Base-by-base conservation (phyloP, 1,140 invertebrate species). In the Phymastichus coffea region DNA sequence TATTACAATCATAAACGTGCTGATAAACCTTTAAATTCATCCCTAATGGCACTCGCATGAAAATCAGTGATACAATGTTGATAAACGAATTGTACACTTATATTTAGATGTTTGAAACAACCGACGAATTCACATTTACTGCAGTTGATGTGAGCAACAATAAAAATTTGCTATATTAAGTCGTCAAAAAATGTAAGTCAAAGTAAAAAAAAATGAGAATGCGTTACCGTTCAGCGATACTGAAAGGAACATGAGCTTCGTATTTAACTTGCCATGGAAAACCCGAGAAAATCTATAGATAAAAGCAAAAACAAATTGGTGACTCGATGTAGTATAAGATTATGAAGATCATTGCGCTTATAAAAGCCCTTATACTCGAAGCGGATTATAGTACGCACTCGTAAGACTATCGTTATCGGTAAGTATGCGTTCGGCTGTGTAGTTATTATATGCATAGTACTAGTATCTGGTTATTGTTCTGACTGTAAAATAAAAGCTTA, bases 31-130 rank as follows among this genome's bases (percentile, higher is more conserved):
- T 56, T 56, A 48, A 63, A 46, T 53, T 54, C 22, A 38, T 60
- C 28, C 26, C 53, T 56, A 66, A 63, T 66, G 55, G 62, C 59
- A 63, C 55, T 58, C 52, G 51, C 25, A 49, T 55, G 30, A 53
- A 46, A 37, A 43, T 44, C 14, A 12, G n/a, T 33, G n/a, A 52
- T 25, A 52, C 41, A 23, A 47, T 37, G 17, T 57, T 48, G 28
- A 57, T 14, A 57, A 57, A 51, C 38, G 25, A 58, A 35, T 44
- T 23, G 10, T 26, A 38, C 47, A 6, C 37, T 52, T 38, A 38
- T 3, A 14, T n/a, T 26, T 38, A 20, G n/a, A n/a, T 37, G 8
- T 38, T 40, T 57, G 49, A 57, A 40, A 33, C 14, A 57, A 48
- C 30, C 26, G 15, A 44, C 15, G 15, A 6, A 15, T 48, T 44